These are phyloP conservation scores for Sphaeramia orbicularis DNA, from an alignment of 2,797 vertebrate genomes.

Conservation along the genomic window DNA sequence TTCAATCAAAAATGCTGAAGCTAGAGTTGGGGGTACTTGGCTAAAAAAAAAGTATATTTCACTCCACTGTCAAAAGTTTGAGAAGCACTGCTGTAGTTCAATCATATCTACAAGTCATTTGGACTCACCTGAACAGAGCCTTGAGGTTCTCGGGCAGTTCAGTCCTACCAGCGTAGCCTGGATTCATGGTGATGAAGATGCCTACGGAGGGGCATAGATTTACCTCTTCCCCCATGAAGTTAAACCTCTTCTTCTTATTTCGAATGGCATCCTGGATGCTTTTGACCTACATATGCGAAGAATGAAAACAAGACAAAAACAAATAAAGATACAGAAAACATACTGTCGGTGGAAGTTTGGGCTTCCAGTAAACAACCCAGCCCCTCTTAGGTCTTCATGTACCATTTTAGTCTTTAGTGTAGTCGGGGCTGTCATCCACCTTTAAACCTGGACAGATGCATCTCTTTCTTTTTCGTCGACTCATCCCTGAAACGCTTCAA, in stretches of 20 bases:
- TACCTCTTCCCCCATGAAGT: slow-evolving; percentile 95
- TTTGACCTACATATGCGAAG: slow-evolving; percentile 88
- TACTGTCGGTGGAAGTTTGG: not conserved
- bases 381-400: too few species aligned
- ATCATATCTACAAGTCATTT: not conserved
- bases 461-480: too few species aligned
- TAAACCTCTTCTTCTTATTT: slow-evolving; percentile 92
- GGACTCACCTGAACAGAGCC: slow-evolving; percentile 92
- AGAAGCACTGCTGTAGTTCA: too few species aligned
- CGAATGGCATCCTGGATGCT: slow-evolving; percentile 96
- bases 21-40: too few species aligned
- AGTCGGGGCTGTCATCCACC: not conserved
- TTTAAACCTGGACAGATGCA: not conserved
- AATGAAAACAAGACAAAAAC: not conserved
- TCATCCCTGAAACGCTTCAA: too few species aligned
- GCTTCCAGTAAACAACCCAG: too few species aligned
- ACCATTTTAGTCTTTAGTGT: not conserved
- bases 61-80: too few species aligned
- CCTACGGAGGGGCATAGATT: slow-evolving; percentile 92
- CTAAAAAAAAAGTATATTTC: too few species aligned
- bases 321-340: not conserved
- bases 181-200: slow-evolving; percentile 99
- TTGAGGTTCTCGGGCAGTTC: slow-evolving; percentile 98
- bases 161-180: slow-evolving; percentile 95
- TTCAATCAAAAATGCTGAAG: too few species aligned